A percentile compares a stretch with the other conserved stretches of the same genome.
These are phyloP conservation scores for Mobula birostris DNA, from an alignment of 2,113 vertebrate species.

Conservation along the genomic window DNA sequence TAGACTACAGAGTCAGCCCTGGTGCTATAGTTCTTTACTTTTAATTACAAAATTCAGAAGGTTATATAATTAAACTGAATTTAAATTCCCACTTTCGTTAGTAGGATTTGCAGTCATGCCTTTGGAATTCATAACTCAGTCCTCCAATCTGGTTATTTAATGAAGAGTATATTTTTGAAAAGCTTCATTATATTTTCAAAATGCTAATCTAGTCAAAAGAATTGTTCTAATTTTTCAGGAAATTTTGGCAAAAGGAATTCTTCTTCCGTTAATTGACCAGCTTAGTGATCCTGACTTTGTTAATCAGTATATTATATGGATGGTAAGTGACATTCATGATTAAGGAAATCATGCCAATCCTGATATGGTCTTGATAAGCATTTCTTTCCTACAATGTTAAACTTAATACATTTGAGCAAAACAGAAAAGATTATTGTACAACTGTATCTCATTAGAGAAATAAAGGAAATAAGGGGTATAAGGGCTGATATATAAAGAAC, in stretches of 20 bases:
- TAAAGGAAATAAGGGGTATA: not conserved
- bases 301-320: slow-evolving; percentile 99
- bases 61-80: too few species aligned
- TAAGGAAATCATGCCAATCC: slow-evolving; percentile 40
- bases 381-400: slow-evolving; percentile 24
- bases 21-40: too few species aligned
- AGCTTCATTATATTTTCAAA: not conserved
- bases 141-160: too few species aligned
- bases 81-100: too few species aligned
- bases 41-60: too few species aligned
- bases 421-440: not conserved
- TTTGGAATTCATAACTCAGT: too few species aligned
- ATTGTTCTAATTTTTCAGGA: slow-evolving; percentile 61
- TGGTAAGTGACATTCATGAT: slow-evolving; percentile 65
- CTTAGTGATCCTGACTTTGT: slow-evolving; percentile 99
- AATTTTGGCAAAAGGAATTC: slow-evolving; percentile 90
- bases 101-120: too few species aligned
- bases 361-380: not conserved
- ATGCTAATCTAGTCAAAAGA: not conserved
- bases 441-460: not conserved
- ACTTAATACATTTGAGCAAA: slow-evolving; percentile 1
- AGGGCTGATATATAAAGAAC: too few species aligned
- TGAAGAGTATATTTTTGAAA: not conserved
- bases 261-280: slow-evolving; percentile 95
- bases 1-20: too few species aligned